Evolutionary conservation across 2,113 vertebrate species (phyloP), one percentile per base, ranked within the genome.

Genomic region (Podarcis cretensis): DNA sequence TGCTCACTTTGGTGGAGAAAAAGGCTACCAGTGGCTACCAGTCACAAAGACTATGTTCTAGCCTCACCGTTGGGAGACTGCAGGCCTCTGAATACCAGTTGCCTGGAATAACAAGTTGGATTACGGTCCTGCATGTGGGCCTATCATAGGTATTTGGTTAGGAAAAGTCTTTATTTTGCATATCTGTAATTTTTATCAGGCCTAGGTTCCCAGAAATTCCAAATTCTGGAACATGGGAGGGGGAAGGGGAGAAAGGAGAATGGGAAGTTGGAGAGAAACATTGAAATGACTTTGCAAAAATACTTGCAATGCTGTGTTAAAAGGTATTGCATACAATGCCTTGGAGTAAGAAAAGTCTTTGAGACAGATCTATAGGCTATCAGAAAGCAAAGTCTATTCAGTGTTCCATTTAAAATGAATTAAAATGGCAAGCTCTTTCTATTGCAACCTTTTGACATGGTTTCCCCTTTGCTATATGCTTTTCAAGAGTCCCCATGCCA

Each of bases 401-500:
- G 20, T 78, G 43, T 77, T 76, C 73, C n/a, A n/a, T 83, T 77
- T 69, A 37, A 37, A 88, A 75, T 83, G 73, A 68, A 84, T 89
- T 71, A 89, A 40, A 78, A 77, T 71, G 40, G 81, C 32, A 77
- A 68, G 23, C 81, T 54, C 59, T 76, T 89, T 69, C 40, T 83
- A 69, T 35, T 83, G 73, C 81, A 57, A 18, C 74, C 40, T 57
- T 89, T 57, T 83, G 81, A 68, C 63, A 84, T 89, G 40, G 43
- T 69, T 84, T 84, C 48, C 43, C 63, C 75, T 78, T 54, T 89
- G 32, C n/a, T 84, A 68, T 69, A 89, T 84, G 81, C 81, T 57
- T 84, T 83, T 89, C 25, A 63, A 89, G 74, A 84, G 74, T 69
- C 63, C 54, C 81, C 10, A 20, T 20, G 77, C n/a, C 63, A 84